These are phyloP conservation scores for Antennarius maculatus DNA, from an alignment of 2,797 vertebrate species.

Conservation along the genomic window DNA sequence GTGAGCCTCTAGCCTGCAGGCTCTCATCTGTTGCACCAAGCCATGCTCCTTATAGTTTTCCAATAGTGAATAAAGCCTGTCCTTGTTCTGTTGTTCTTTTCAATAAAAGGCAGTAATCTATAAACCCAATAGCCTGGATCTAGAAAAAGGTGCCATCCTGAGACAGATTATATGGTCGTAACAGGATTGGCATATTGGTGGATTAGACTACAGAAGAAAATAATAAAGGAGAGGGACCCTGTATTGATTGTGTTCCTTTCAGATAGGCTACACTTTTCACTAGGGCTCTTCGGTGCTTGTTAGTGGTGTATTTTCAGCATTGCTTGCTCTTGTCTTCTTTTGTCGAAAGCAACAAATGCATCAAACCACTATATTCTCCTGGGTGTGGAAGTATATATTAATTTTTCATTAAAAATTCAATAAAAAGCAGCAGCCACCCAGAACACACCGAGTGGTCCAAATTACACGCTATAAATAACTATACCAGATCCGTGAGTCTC, in stretches of 20 bases:
- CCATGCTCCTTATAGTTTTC: slow-evolving; percentile 43
- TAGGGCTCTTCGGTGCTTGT: slow-evolving; percentile 18
- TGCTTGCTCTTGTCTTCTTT: slow-evolving; percentile 7
- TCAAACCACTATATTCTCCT: background rate
- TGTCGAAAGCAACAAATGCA: background rate
- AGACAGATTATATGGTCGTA: slow-evolving; percentile 76
- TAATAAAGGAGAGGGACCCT: slow-evolving; percentile 54
- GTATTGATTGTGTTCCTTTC: slow-evolving; percentile 56
- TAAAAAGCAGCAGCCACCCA: background rate
- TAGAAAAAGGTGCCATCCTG: slow-evolving; percentile 65
- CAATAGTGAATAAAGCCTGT: slow-evolving; percentile 45
- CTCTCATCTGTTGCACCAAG: slow-evolving; percentile 34
- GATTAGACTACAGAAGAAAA: slow-evolving; percentile 60
- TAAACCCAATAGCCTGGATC: slow-evolving; percentile 58
- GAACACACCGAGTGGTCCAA: background rate
- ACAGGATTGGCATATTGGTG: slow-evolving; percentile 70
- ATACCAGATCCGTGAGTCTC: no score
- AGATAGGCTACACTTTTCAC: slow-evolving; percentile 28
- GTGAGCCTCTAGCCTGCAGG: slow-evolving; percentile 14
- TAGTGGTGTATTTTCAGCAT: slow-evolving; percentile 16
- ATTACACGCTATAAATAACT: no score
- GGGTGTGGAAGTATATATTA: background rate
- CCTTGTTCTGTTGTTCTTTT: slow-evolving; percentile 57
- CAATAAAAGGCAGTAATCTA: slow-evolving; percentile 66
- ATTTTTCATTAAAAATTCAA: background rate